phyloP scores from a whole-genome alignment of 2,113 vertebrate genomes.

The Ochotona princeps region DNA sequence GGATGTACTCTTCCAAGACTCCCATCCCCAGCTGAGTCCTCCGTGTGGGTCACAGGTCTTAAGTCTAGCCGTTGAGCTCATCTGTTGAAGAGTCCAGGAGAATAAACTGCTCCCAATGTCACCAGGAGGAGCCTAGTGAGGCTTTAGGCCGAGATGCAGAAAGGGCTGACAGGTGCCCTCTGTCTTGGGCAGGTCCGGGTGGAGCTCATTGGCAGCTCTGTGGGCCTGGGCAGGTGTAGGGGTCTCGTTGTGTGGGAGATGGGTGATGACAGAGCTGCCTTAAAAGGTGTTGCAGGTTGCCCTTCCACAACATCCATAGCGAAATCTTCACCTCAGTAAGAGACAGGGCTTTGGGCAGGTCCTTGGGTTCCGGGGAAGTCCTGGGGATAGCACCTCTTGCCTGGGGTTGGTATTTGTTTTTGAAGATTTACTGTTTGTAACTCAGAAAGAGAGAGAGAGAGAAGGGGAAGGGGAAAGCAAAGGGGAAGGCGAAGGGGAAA shows the following conservation, averaged over 20 bases:
- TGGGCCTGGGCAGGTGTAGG: neutral
- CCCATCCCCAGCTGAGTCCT: neutral
- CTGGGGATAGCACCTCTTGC: neutral
- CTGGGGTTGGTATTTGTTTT: too few species aligned
- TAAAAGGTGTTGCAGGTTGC: neutral
- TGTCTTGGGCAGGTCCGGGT: neutral
- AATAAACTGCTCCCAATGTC: neutral
- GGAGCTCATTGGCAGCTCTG: neutral
- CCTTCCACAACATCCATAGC: too few species aligned
- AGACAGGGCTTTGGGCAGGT: neutral
- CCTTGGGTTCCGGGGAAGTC: neutral
- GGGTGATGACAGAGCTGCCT: neutral
- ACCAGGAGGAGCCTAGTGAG: neutral
- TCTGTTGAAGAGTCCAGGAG: neutral
- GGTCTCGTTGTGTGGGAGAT: neutral
- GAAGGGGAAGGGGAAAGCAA: too few species aligned
- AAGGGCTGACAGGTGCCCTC: neutral
- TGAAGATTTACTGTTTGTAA: too few species aligned
- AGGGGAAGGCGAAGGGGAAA: too few species aligned
- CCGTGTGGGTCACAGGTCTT: neutral
- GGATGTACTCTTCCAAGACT: neutral
- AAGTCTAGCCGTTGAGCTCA: neutral
- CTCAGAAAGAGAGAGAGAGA: too few species aligned
- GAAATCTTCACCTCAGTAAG: neutral
- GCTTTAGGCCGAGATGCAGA: neutral